Evolutionary conservation across 2,113 vertebrate genomes (phyloP).

Genomic region (Albula goreensis): DNA sequence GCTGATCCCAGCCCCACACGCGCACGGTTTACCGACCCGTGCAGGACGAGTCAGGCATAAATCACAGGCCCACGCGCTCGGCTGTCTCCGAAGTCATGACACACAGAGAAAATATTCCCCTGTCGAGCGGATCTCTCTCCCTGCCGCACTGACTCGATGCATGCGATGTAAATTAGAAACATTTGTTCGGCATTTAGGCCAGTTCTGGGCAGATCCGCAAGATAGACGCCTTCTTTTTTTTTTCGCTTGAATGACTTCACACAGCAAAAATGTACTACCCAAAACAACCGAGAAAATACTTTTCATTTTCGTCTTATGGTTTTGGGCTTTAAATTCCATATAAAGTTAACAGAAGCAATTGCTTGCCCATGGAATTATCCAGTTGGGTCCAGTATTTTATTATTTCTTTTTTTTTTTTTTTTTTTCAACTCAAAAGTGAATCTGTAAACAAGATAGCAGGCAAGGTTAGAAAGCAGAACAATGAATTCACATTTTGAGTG

Average conservation of each 20-base stretch:
- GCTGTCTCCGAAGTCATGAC: neutral
- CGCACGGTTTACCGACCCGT: neutral
- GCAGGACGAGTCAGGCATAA: neutral
- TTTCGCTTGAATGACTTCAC: constrained; percentile 46
- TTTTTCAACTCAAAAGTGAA: neutral
- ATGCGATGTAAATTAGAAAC: constrained; percentile 53
- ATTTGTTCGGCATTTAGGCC: constrained; percentile 27
- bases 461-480: neutral
- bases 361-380: neutral
- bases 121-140: neutral
- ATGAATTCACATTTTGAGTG: neutral
- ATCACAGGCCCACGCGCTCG: neutral
- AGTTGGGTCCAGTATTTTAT: neutral
- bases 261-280: constrained; percentile 6
- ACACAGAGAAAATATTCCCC: neutral
- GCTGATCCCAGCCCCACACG: neutral
- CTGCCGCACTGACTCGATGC: constrained; percentile 31
- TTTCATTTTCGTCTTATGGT: constrained; percentile 29
- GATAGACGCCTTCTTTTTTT: neutral
- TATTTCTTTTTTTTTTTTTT: neutral
- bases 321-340: constrained; percentile 6
- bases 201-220: neutral
- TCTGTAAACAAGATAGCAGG: constrained; percentile 25
- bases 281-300: neutral
- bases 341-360: neutral